phyloP scores from a whole-genome alignment of 2,888 invertebrate genomes.

The Tupiocoris notatus region DNA sequence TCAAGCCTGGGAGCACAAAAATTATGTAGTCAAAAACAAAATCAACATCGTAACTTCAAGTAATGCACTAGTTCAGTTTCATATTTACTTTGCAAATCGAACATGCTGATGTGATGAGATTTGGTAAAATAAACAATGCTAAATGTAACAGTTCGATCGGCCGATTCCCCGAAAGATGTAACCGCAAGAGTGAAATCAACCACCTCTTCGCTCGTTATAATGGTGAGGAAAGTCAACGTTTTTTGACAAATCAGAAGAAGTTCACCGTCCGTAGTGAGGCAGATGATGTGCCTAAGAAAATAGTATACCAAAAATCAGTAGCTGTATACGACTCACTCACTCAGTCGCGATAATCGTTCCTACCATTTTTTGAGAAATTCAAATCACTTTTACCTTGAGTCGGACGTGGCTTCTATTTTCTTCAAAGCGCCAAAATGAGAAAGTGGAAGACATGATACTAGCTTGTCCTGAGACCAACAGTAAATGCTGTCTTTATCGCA shows the following conservation, averaged over 20 bases:
- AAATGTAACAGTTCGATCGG: neutral
- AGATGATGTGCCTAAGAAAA: slow-evolving; percentile 50
- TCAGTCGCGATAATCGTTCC: neutral
- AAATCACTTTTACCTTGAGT: slow-evolving; percentile 1
- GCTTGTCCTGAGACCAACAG: neutral
- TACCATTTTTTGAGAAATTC: no score
- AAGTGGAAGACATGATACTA: neutral
- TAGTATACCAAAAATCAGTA: slow-evolving; percentile 10
- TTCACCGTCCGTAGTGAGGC: slow-evolving; percentile 49
- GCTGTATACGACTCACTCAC: slow-evolving; percentile 26
- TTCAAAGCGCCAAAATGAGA: neutral
- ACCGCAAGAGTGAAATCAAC: slow-evolving; percentile 50
- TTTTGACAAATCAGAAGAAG: slow-evolving; percentile 50
- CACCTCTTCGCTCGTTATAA: slow-evolving; percentile 47
- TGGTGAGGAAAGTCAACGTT: slow-evolving; percentile 47
- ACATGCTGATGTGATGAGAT: slow-evolving; percentile 23
- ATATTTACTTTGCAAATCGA: slow-evolving; percentile 35
- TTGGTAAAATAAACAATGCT: slow-evolving; percentile 12
- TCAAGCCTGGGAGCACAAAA: neutral
- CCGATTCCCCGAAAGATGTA: slow-evolving; percentile 44
- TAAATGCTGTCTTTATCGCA: neutral
- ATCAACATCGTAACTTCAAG: no score
- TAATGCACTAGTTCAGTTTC: no score
- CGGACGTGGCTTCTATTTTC: slow-evolving; percentile 1
- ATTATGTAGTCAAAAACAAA: no score